Evolutionary conservation across 64 coral and sea anemone genomes (phyloP).

Genomic region (Actinia equina): DNA sequence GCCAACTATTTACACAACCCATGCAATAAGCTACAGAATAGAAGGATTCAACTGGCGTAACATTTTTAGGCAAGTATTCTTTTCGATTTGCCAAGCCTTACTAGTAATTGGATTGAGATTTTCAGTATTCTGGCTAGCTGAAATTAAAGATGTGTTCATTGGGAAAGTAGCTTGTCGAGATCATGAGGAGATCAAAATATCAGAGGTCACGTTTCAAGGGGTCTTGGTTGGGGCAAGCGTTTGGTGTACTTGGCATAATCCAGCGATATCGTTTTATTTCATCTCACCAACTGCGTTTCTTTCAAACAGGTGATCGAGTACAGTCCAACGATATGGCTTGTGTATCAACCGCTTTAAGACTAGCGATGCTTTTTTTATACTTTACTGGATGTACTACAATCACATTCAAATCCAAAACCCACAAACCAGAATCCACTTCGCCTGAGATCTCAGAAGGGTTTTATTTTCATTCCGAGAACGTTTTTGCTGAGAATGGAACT

Average conservation of each 20-base stretch:
- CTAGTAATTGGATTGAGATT: neutral
- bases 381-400: neutral
- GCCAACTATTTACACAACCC: constrained; percentile 1
- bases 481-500: neutral
- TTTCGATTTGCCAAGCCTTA: neutral
- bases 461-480: neutral
- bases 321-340: neutral
- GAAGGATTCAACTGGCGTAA: neutral
- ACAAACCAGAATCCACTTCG: neutral
- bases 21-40: neutral
- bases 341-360: neutral
- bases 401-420: neutral
- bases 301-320: neutral
- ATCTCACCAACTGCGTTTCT: neutral
- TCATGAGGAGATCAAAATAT: neutral
- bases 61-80: neutral
- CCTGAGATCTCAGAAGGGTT: neutral
- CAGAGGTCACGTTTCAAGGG: neutral
- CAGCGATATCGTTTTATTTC: neutral
- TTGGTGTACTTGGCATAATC: neutral
- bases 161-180: neutral
- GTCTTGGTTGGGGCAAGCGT: neutral
- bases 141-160: neutral
- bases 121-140: neutral
- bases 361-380: neutral